Conservation (phyloP, 2,797 vertebrate genomes). For the Molossus alvarezi region DNA sequence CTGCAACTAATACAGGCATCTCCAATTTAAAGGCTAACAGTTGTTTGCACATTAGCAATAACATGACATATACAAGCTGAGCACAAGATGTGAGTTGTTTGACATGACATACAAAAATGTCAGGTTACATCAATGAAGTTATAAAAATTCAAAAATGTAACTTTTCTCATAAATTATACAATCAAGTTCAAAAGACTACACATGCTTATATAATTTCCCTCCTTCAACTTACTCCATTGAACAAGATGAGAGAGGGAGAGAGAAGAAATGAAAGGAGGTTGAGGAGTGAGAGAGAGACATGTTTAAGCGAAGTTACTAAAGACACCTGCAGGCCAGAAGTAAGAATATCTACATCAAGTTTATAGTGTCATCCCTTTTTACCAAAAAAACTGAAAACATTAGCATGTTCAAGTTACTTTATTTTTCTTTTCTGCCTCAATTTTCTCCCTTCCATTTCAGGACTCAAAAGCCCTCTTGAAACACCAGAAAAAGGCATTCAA, state of each 20-base stretch:
- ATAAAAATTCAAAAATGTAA: slow-evolving; percentile 36
- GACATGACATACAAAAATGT: not conserved
- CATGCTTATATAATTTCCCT: not conserved
- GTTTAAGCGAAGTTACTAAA: slow-evolving; percentile 27
- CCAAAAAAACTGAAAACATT: slow-evolving; percentile 1
- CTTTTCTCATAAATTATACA: not conserved
- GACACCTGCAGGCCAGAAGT: not conserved
- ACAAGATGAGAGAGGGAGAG: not conserved
- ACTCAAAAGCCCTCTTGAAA: not conserved
- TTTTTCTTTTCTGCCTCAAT: not conserved
- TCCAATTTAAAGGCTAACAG: not conserved
- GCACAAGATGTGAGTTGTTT: not conserved
- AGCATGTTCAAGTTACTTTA: not conserved
- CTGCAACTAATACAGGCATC: not conserved
- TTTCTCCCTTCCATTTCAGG: not conserved
- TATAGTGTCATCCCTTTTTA: not conserved
- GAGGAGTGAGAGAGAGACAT: not conserved
- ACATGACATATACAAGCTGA: not conserved
- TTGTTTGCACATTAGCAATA: not conserved
- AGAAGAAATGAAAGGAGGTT: not conserved
- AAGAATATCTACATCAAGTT: not conserved
- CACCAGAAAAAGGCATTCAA: not conserved
- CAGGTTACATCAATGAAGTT: not conserved
- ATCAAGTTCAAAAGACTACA: slow-evolving; percentile 9
- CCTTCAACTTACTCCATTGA: not conserved